Evolutionary conservation across 2,113 vertebrate species (phyloP), one percentile per base, ranked within the genome.

Genomic region (Seriola rivoliana): DNA sequence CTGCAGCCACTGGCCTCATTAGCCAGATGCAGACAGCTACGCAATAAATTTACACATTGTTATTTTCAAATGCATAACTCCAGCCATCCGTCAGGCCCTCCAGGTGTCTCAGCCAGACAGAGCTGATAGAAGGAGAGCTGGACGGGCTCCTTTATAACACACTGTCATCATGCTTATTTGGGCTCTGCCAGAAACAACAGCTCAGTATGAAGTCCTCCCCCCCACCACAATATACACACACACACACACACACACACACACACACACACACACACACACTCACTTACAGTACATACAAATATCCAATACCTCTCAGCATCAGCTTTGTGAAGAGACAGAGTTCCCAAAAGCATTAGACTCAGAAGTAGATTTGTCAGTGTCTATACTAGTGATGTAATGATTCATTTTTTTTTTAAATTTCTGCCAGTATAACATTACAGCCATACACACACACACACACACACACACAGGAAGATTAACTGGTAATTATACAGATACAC

Each of bases 161-260:
- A 8, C 85, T 60, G 81, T 81, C 68, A 55, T 88, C 87, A 89
- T 59, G 73, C 86, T 89, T 85, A 68, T 83, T 75, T 73, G 68
- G 50, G 32, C 54, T 71, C 23, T 87, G 91, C 91, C 90, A 93
- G 89, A 91, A 91, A 91, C 78, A 88, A 88, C 84, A 90, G 67
- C 85, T 91, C 76, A 73, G 40, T 82, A 63, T 85, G 64, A 84
- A 71, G 74, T 70, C n/a, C 66, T 66, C 71, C 40, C 46, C 11
- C 44, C 42, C 8, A 12, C 54, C 54, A 23, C n/a, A 57, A 25
- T 25, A 23, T 25, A 25, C 25, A 25, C 32, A 55, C 55, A 71
- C 23, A 73, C 25, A 25, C 25, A 25, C 25, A 25, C 25, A 73
- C 23, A 38, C 66, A 62, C 44, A 70, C 55, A 38, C 42, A 73